Base-by-base conservation (phyloP, 2,797 vertebrate genomes). In the Sarcoramphus papa region DNA sequence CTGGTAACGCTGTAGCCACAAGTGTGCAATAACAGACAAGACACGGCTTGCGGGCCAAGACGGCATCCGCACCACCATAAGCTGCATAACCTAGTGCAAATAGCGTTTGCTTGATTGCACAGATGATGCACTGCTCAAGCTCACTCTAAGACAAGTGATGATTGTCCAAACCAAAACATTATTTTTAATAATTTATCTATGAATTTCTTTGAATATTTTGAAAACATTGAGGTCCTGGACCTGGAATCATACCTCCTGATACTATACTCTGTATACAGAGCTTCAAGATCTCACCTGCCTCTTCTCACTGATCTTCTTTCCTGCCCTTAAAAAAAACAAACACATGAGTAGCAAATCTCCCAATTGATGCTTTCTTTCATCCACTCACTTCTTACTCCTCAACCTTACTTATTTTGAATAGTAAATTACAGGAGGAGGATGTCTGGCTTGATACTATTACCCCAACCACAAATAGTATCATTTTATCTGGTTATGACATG, bases 1-100 rank as follows among this genome's bases (percentile, higher is more conserved):
- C 3, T 24, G 8, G 47, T 16, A 56, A 17, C 4, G 31, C 35
- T 35, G 22, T 1, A 60, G 48, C 65, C 56, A 43, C 30, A 17
- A 4, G 0, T 8, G 37, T 11, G 28, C 18, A 47, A 0, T 2
- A 57, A 19, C 45, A 48, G 53, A 12, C 3, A 8, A 45, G 31
- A 15, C 9, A 28, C 47, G 35, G 78, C 27, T 41, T 31, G 15
- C 35, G 78, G 47, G 54, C 45, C 33, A 59, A n/a, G 16, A 31
- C 7, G 12, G 56, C 56, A 63, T 31, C 41, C 33, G 20, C 47
- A 22, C 9, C 27, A 40, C 24, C 43, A 13, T 0, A 3, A 21
- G 1, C 30, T 73, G 51, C 19, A 27, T 1, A 41, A 60, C 50
- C 47, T 20, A 8, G 7, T 11, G 25, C 48, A 65, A 70, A 48